Percentiles rank a stretch among this genome's conserved stretches.
phyloP scores from a whole-genome alignment of 2,797 vertebrate genomes.

The Nasua narica region DNA sequence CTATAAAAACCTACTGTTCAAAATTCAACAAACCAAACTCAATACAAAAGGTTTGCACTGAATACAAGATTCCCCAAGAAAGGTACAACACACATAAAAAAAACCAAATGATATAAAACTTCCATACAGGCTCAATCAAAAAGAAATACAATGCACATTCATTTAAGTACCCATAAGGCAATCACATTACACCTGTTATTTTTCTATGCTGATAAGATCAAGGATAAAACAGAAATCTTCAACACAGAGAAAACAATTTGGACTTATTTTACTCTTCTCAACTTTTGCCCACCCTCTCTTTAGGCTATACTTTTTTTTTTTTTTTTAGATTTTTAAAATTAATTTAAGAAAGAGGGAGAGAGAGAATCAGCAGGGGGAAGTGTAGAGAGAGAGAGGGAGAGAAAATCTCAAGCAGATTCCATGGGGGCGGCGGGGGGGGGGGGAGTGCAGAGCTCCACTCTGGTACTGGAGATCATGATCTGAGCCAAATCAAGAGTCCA shows the following conservation, averaged over 20 bases:
- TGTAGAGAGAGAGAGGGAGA: background rate
- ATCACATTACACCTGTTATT: background rate
- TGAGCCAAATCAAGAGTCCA: background rate
- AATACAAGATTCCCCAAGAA: background rate
- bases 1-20: background rate
- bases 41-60: background rate
- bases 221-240: conserved; percentile 17
- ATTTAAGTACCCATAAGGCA: background rate
- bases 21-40: conserved; percentile 36
- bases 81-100: background rate
- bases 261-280: background rate
- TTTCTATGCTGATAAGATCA: background rate
- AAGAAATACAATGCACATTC: background rate
- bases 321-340: background rate
- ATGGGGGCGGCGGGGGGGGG: no score
- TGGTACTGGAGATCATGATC: background rate
- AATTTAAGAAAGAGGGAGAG: background rate
- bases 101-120: conserved; percentile 32
- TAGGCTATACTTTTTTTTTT: background rate
- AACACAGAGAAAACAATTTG: conserved; percentile 14
- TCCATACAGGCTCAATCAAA: background rate
- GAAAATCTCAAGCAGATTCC: background rate
- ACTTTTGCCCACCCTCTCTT: background rate
- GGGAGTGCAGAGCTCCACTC: background rate
- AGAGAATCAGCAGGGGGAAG: background rate